A percentile compares a stretch with the other conserved stretches of the same genome.
These are phyloP conservation scores for Patella depressa DNA, from an alignment of 2,888 invertebrate species.

Conservation along the genomic window DNA sequence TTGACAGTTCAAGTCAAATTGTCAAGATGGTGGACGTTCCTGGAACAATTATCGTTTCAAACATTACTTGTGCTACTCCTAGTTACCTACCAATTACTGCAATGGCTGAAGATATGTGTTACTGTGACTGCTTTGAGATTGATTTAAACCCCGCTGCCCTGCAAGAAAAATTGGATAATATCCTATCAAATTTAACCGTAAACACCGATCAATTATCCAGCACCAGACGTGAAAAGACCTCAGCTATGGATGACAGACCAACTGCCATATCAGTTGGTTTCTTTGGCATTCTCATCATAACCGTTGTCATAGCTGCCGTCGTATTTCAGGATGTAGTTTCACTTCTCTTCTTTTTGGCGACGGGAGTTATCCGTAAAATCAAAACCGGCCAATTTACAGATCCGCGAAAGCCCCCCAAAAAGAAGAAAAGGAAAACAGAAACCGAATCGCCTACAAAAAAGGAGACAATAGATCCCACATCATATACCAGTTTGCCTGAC, in stretches of 20 bases:
- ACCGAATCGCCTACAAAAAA: background rate
- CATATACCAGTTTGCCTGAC: background rate
- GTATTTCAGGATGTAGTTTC: background rate
- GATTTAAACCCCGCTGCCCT: background rate
- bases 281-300: background rate
- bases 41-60: background rate
- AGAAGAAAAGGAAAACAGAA: background rate
- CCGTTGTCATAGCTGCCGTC: background rate
- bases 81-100: background rate
- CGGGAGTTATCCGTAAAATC: background rate
- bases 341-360: background rate
- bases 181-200: background rate
- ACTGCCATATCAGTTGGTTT: background rate
- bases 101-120: background rate
- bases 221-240: conserved; percentile 1
- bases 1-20: too few relatives aligned
- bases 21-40: background rate
- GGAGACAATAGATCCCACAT: background rate
- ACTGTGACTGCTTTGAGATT: background rate
- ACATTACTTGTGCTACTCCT: background rate
- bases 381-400: background rate
- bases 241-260: background rate
- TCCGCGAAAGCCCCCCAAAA: background rate
- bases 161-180: background rate
- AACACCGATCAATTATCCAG: background rate